Evolutionary conservation across 2,888 invertebrate genomes (phyloP).

Genomic region (Nomada hirtipes): DNA sequence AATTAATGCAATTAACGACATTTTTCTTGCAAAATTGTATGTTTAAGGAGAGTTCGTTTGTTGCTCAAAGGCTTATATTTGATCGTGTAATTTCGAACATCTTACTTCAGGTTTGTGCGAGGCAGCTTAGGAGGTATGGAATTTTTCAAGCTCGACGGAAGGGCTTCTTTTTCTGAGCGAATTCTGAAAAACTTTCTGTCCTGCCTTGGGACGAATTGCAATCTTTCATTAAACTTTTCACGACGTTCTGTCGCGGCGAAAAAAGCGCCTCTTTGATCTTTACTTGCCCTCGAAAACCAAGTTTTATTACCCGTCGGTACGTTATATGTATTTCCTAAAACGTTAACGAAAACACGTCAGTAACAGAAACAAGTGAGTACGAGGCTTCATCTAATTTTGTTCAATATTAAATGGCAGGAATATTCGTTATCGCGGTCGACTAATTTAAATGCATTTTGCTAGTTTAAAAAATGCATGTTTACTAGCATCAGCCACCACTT

Average conservation of each 20-base stretch:
- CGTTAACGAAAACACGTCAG: constrained; percentile 2
- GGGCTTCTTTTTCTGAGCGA: constrained; percentile 1
- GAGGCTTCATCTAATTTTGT: neutral
- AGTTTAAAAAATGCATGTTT: too few species aligned
- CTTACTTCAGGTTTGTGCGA: neutral
- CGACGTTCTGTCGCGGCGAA: constrained; percentile 17
- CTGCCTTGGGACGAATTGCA: constrained; percentile 24
- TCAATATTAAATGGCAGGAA: neutral
- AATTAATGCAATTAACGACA: too few species aligned
- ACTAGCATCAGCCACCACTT: too few species aligned
- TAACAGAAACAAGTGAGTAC: neutral
- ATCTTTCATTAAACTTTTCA: constrained; percentile 41
- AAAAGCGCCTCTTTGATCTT: constrained; percentile 21
- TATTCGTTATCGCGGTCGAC: too few species aligned
- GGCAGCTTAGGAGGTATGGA: constrained; percentile 11
- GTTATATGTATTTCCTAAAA: constrained; percentile 14
- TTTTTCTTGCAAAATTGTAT: too few species aligned
- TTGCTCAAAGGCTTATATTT: too few species aligned
- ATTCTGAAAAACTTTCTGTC: constrained; percentile 21
- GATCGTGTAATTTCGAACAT: too few species aligned
- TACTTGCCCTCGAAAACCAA: constrained; percentile 22
- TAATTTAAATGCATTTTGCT: too few species aligned
- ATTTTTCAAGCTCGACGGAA: constrained; percentile 13
- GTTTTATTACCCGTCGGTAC: constrained; percentile 23
- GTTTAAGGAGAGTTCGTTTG: too few species aligned